A percentile compares a stretch with the other conserved stretches of the same genome.
These are phyloP conservation scores for Ceraclea dissimilis DNA, from an alignment of 2,888 invertebrate genomes.

Conservation along the genomic window DNA sequence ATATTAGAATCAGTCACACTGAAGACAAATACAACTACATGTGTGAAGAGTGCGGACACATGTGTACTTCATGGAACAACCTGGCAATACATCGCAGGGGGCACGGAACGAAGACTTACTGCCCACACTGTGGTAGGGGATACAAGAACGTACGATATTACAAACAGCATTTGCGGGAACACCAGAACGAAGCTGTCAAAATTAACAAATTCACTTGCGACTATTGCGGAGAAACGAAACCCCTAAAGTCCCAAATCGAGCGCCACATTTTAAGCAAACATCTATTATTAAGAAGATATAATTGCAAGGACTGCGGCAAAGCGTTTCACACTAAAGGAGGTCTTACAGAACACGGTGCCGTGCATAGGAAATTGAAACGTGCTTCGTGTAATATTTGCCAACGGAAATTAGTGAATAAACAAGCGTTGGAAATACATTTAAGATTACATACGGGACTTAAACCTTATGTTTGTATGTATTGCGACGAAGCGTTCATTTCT, in stretches of 20 bases:
- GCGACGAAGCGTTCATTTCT: conserved; percentile 17
- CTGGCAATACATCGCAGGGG: conserved; percentile 14
- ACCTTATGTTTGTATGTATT: conserved; percentile 17
- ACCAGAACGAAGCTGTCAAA: conserved; percentile 4
- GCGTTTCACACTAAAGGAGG: conserved; percentile 22
- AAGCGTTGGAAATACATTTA: conserved; percentile 18
- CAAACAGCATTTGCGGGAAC: conserved; percentile 19
- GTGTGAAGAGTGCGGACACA: conserved; percentile 22
- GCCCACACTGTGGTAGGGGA: conserved; percentile 18
- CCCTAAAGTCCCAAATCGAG: conserved; percentile 18
- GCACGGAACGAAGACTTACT: conserved; percentile 11
- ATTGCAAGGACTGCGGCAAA: conserved; percentile 19
- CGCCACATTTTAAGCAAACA: conserved; percentile 24
- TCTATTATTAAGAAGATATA: conserved; percentile 18
- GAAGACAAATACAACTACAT: conserved; percentile 20
- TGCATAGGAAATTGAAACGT: conserved; percentile 14
- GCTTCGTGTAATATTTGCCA: conserved; percentile 18
- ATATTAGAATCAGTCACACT: conserved; percentile 19
- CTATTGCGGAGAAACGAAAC: conserved; percentile 21
- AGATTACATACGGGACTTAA: conserved; percentile 21
- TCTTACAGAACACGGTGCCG: conserved; percentile 19
- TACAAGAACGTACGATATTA: conserved; percentile 22
- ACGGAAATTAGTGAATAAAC: conserved; percentile 13
- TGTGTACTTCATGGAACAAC: conserved; percentile 18
- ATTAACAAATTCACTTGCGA: conserved; percentile 22